A percentile compares a stretch with the other conserved stretches of the same genome.
phyloP scores from a whole-genome alignment of 2,888 invertebrate genomes.

The Shargacucullia verbasci region DNA sequence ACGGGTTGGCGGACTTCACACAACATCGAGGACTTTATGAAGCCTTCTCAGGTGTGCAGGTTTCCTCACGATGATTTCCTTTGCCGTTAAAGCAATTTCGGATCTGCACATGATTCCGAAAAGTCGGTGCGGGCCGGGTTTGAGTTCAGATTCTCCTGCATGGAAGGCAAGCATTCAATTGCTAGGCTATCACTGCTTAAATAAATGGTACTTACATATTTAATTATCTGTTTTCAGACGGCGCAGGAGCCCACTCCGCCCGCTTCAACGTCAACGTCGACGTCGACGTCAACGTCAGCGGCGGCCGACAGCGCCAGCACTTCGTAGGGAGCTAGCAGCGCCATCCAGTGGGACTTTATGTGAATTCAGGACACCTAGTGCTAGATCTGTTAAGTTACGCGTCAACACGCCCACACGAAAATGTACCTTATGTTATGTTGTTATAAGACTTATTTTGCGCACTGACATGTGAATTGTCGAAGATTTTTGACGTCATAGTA shows the following conservation, averaged over 20 bases:
- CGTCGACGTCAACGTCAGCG: conserved; percentile 72
- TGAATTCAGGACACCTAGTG: conserved; percentile 57
- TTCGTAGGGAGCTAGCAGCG: conserved; percentile 53
- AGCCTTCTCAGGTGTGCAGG: too few species aligned
- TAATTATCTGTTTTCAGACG: conserved; percentile 73
- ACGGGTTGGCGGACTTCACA: too few species aligned
- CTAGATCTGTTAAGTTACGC: conserved; percentile 54
- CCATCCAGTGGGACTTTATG: conserved; percentile 49
- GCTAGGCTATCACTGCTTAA: too few species aligned
- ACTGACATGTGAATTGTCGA: conserved; percentile 28
- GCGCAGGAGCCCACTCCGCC: conserved; percentile 78
- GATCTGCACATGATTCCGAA: too few species aligned
- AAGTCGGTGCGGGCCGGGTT: too few species aligned
- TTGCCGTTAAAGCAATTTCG: too few species aligned
- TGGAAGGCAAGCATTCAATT: too few species aligned
- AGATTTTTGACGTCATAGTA: background rate
- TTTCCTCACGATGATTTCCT: too few species aligned
- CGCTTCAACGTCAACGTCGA: conserved; percentile 65
- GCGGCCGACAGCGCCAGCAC: conserved; percentile 66
- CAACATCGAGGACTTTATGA: too few species aligned
- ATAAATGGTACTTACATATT: conserved; percentile 2
- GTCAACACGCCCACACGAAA: conserved; percentile 51
- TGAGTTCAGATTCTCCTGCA: too few species aligned
- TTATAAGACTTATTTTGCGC: conserved; percentile 50
- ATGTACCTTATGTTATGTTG: conserved; percentile 60